phyloP scores from a whole-genome alignment of 2,797 vertebrate species.

The Orestias chungarensis region DNA sequence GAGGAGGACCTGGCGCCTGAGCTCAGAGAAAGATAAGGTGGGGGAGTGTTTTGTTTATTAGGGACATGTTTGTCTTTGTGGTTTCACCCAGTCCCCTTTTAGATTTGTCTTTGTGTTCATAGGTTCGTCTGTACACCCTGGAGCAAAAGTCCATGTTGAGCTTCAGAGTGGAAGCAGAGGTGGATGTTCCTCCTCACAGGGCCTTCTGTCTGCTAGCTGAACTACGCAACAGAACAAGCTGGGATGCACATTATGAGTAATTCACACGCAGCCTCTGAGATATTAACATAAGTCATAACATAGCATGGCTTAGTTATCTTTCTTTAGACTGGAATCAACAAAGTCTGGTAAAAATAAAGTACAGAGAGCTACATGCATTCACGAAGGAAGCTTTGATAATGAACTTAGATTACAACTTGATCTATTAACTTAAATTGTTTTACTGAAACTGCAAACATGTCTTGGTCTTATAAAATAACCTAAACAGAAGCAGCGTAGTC shows the following conservation, averaged over 20 bases:
- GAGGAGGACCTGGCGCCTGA: conserved; percentile 85
- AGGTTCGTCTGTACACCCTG: conserved; percentile 89
- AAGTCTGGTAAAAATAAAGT: too few relatives aligned
- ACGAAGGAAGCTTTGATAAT: background rate
- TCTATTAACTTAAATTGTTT: too few relatives aligned
- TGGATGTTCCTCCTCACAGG: conserved; percentile 75
- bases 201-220: conserved; percentile 89
- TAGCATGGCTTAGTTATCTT: background rate
- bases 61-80: background rate
- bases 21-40: conserved; percentile 84
- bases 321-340: too few relatives aligned
- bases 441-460: background rate
- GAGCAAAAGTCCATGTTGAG: conserved; percentile 89
- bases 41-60: background rate
- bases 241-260: conserved; percentile 90
- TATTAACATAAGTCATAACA: background rate
- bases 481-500: background rate
- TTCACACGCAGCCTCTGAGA: conserved; percentile 19
- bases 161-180: conserved; percentile 83
- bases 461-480: background rate
- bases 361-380: too few relatives aligned
- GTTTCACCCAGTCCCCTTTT: too few relatives aligned
- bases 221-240: conserved; percentile 80
- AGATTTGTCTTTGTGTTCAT: background rate
- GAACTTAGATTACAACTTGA: background rate